Percentiles rank a stretch among this genome's conserved stretches.
Evolutionary conservation across 2,888 invertebrate species (phyloP).

Genomic region (Stramonita haemastoma): DNA sequence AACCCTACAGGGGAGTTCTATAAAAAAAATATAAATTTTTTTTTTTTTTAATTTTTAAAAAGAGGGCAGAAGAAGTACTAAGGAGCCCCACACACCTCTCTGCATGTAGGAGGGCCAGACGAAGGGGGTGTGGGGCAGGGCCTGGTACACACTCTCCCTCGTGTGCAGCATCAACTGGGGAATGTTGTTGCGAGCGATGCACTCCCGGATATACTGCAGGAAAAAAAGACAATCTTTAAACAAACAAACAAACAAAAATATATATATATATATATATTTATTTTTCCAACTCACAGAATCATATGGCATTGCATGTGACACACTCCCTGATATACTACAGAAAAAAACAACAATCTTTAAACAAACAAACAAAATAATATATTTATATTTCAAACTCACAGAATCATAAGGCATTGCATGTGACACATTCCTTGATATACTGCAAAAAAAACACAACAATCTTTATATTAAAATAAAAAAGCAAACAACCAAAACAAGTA

Average conservation of each 20-base stretch:
- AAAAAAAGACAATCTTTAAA: constrained; percentile 74
- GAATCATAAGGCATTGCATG: background rate
- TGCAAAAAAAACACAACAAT: constrained; percentile 54
- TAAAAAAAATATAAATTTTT: too few species aligned
- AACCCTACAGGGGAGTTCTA: too few species aligned
- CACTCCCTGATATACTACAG: background rate
- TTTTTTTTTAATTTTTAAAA: too few species aligned
- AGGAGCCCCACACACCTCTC: constrained; percentile 60
- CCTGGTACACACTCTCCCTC: constrained; percentile 76
- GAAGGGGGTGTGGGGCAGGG: constrained; percentile 76
- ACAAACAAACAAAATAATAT: constrained; percentile 37
- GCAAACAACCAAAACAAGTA: background rate
- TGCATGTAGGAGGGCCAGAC: constrained; percentile 77
- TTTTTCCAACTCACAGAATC: background rate
- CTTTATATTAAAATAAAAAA: constrained; percentile 71
- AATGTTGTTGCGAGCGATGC: constrained; percentile 76
- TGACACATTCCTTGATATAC: background rate
- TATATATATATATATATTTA: background rate
- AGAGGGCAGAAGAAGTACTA: too few species aligned
- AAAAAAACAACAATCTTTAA: constrained; percentile 73
- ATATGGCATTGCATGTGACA: background rate
- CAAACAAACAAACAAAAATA: background rate
- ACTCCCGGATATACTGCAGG: constrained; percentile 79
- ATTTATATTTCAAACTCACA: background rate
- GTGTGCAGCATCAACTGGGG: constrained; percentile 79